Base-by-base conservation (phyloP, 2,888 invertebrate genomes). In the Stenodema calcarata region DNA sequence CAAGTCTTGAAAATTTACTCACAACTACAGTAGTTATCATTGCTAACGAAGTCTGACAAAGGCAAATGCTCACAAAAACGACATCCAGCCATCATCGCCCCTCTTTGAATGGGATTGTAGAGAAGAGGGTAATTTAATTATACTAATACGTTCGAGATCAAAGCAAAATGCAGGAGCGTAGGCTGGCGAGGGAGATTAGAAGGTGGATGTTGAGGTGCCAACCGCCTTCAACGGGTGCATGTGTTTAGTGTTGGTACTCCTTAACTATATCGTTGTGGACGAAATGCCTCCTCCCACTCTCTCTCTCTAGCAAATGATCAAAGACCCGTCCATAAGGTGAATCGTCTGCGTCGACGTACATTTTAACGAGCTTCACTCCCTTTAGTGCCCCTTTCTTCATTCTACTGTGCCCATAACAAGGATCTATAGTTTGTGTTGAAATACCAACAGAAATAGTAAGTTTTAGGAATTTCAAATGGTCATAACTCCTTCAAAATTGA, bases 221-320 rank as follows among this genome's bases (percentile, higher is more conserved):
- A 14, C 35, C 35, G 18, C 42, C 76, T n/a, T 42, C 76, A 16
- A 76, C 23, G 16, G 76, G 6, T 76, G 76, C 76, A 76, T 76
- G 76, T 35, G 16, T 76, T 76, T 76, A 76, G 76, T 76, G 76
- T 42, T 30, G 73, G 76, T 76, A n/a, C 42, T 76, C n/a, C n/a
- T n/a, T n/a, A 76, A 76, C 42, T 76, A 76, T 76, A 41, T 41
- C 76, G 76, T 76, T 4, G 76, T 41, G 30, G 42, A 35, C 35
- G 42, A 42, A 42, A 35, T 42, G 23, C 42, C 18, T 41, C 41
- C 6, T 6, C 76, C n/a, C n/a, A n/a, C n/a, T n/a, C n/a, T n/a
- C n/a, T 42, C 12, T 23, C 42, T 28, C 35, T n/a, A 35, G 41
- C 18, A n/a, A 16, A 76, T 76, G 76, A 76, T 76, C 76, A 76